These are phyloP conservation scores for Melospiza georgiana DNA, from an alignment of 2,113 vertebrate genomes.

Conservation along the genomic window DNA sequence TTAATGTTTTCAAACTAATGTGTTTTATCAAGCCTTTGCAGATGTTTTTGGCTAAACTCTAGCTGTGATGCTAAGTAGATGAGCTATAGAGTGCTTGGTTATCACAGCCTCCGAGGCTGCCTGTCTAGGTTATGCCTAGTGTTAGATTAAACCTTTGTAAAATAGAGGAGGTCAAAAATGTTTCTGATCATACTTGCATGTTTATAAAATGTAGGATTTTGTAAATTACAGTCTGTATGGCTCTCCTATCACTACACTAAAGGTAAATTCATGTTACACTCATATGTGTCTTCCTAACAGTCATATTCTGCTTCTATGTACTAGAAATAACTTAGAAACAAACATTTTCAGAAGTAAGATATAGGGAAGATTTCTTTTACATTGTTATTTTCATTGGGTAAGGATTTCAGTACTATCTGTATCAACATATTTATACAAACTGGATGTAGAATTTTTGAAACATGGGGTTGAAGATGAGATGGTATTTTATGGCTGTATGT, in stretches of 20 bases:
- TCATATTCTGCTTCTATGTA: neutral
- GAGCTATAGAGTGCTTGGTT: neutral
- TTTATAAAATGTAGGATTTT: neutral
- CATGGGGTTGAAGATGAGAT: neutral
- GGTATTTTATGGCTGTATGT: neutral
- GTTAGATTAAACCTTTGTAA: neutral
- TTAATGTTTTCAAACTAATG: neutral
- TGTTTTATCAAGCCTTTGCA: neutral
- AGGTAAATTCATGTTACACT: neutral
- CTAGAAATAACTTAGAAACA: neutral
- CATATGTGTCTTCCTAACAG: neutral
- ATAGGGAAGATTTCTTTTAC: neutral
- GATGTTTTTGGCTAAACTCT: neutral
- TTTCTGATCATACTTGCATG: neutral
- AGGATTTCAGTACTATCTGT: neutral
- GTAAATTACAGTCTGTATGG: neutral
- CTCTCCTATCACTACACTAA: neutral
- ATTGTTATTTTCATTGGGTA: accelerated
- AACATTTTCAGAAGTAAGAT: neutral
- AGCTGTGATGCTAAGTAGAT: neutral
- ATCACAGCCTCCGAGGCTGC: neutral
- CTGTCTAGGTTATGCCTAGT: neutral
- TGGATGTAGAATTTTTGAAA: neutral
- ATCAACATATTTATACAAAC: neutral
- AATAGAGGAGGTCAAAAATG: neutral